Evolutionary conservation across 2,113 vertebrate genomes (phyloP).

Genomic region (Calyptommatus sinebrachiatus): DNA sequence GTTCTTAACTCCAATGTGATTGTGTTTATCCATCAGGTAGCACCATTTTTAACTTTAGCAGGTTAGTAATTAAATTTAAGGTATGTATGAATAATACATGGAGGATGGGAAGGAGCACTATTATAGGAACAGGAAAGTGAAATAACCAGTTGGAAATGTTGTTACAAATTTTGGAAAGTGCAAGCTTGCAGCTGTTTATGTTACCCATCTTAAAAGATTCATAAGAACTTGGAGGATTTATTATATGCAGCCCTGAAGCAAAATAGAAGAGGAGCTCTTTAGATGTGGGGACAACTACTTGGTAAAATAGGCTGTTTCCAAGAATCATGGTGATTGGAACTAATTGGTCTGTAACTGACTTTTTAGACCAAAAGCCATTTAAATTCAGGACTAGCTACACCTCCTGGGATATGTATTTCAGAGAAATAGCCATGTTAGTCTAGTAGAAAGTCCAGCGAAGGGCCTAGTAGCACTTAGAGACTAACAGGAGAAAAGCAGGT

Average conservation of each 20-base stretch:
- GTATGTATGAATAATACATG: slow-evolving; percentile 70
- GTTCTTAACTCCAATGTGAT: slow-evolving; percentile 63
- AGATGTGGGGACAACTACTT: slow-evolving; percentile 40
- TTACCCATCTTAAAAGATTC: slow-evolving; percentile 59
- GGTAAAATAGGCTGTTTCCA: slow-evolving; percentile 45
- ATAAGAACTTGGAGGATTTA: slow-evolving; percentile 60
- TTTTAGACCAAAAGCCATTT: slow-evolving; percentile 48
- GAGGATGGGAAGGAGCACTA: slow-evolving; percentile 55
- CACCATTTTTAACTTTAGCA: slow-evolving; percentile 69
- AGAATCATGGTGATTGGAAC: slow-evolving; percentile 37
- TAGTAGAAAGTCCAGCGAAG: too few relatives aligned
- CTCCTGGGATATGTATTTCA: slow-evolving; percentile 29
- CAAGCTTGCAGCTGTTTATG: slow-evolving; percentile 64
- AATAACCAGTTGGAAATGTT: slow-evolving; percentile 60
- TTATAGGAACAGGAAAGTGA: slow-evolving; percentile 52
- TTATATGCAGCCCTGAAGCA: slow-evolving; percentile 51
- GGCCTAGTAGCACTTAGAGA: too few relatives aligned
- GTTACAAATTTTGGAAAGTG: slow-evolving; percentile 53
- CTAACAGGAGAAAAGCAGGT: too few relatives aligned
- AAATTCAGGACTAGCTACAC: slow-evolving; percentile 33
- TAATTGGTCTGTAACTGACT: slow-evolving; percentile 51
- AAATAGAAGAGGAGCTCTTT: slow-evolving; percentile 49
- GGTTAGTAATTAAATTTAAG: slow-evolving; percentile 73
- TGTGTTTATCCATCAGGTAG: slow-evolving; percentile 70
- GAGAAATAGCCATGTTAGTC: too few relatives aligned